A percentile compares a stretch with the other conserved stretches of the same genome.
Conservation (phyloP, 2,888 invertebrate genomes). For the Eupithecia insigniata region DNA sequence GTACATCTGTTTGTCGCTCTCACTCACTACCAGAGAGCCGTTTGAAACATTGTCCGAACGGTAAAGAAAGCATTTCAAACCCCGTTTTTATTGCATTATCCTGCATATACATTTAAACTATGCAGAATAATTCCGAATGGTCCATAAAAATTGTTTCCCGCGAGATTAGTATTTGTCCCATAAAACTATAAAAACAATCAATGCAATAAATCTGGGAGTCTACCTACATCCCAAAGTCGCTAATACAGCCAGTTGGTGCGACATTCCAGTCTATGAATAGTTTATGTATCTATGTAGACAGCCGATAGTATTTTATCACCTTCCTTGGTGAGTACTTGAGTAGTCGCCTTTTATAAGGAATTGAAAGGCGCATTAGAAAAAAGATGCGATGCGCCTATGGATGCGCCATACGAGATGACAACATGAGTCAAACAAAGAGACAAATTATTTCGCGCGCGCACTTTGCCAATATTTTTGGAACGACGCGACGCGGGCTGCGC, state of each 20-base stretch:
- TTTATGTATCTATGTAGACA: no score
- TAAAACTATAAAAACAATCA: no score
- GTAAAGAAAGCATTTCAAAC: conserved; percentile 8
- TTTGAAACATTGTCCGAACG: neutral
- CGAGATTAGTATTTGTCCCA: no score
- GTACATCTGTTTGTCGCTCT: neutral
- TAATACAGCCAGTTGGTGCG: no score
- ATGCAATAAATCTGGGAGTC: no score
- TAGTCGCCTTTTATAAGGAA: no score
- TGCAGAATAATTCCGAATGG: no score
- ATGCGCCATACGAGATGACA: conserved; percentile 24
- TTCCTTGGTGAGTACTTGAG: conserved; percentile 20
- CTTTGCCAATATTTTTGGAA: conserved; percentile 14
- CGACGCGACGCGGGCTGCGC: neutral
- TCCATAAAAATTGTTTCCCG: no score
- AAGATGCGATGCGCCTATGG: conserved; percentile 26
- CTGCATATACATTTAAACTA: no score
- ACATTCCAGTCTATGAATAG: no score
- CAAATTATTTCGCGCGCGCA: conserved; percentile 13
- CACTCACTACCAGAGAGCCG: neutral
- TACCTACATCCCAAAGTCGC: no score
- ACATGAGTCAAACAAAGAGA: conserved; percentile 26
- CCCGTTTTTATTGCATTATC: conserved; percentile 18
- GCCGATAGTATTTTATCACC: neutral
- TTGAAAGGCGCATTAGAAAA: conserved; percentile 29